Evolutionary conservation across 2,113 vertebrate genomes (phyloP), one percentile per base, ranked within the genome.

Genomic region (Athene noctua): DNA sequence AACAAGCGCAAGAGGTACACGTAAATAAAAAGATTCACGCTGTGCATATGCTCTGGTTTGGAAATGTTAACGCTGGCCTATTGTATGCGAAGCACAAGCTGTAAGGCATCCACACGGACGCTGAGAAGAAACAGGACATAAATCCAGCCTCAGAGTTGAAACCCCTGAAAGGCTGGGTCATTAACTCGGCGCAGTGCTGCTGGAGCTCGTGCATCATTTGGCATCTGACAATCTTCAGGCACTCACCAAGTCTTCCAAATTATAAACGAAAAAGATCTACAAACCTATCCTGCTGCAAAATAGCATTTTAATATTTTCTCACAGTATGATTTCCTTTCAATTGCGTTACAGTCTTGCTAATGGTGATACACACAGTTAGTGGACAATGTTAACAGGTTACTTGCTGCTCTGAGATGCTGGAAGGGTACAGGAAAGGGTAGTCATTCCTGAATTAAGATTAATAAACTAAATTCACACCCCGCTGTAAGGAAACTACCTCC

Each of bases 131-230:
- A n/a, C 2, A 1, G 2, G 30, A 20, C 51, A 65, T 1, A 9
- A 71, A 68, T 13, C 44, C 94, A 70, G 5, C 20, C n/a, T 27
- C 18, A 13, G 63, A 34, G n/a, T 23, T 32, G 52, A 14, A 79
- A 11, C 7, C 19, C 22, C 1, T 2, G 51, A 25, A 55, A 17
- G 1, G 0, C 58, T 2, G 40, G 20, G 23, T 27, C 40, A 2
- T 20, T 15, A 19, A 47, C n/a, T 49, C 21, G 54, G 2, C 3
- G 4, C 26, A 25, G 54, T 20, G 59, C 65, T 74, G 42, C 71
- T 15, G 36, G 26, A 70, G 49, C 62, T 81, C 47, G 5, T 16
- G 20, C 1, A 12, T 12, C 87, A 17, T n/a, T 30, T 18, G 42
- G 70, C 30, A 22, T 7, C 51, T 71, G 58, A 36, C 29, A 27